Base-by-base conservation (phyloP, 2,888 invertebrate species). In the Notodonta ziczac region DNA sequence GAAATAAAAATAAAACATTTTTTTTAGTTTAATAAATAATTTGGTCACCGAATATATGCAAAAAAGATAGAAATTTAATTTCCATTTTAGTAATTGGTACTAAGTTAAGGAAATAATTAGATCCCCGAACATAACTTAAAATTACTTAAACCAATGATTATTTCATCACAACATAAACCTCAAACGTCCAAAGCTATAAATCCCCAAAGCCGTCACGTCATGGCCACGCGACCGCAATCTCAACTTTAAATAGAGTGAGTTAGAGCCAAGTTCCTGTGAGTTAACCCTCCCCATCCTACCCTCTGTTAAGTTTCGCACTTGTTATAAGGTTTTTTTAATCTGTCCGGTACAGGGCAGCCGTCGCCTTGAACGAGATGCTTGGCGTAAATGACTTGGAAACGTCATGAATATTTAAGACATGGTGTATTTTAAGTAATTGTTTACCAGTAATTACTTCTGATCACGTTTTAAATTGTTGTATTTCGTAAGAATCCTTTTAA, bases 211-310 rank as follows among this genome's bases (percentile, higher is more conserved):
- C 60, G 65, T 48, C 59, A 60, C 66, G 76, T 74, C 69, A 67
- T 46, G 57, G 53, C 50, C 69, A 65, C 69, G 62, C 61, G 63
- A 24, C 24, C 32, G 70, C 68, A 72, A 74, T 73, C 70, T 72
- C 57, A 73, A 80, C 65, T 78, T 74, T 72, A 74, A 77, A 80
- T 77, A 72, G 66, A 69, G 70, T 65, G 62, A 69, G 67, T 62
- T 61, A 57, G 56, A 46, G 56, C 46, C 12, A 48, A 46, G 46
- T 46, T 65, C 57, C 53, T 48, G 44, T 39, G 54, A 57, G 51
- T 64, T 56, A 54, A 59, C 54, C 55, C 57, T 35, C 57, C 57
- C 60, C 54, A 5, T 13, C 64, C 16, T 40, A 6, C 42, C 9
- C 55, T 42, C 42, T 8, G 40, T 55, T 50, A 9, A 50, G 16